Evolutionary conservation across 92 coral and sea anemone genomes (phyloP).

Genomic region (Actinostola sp.): DNA sequence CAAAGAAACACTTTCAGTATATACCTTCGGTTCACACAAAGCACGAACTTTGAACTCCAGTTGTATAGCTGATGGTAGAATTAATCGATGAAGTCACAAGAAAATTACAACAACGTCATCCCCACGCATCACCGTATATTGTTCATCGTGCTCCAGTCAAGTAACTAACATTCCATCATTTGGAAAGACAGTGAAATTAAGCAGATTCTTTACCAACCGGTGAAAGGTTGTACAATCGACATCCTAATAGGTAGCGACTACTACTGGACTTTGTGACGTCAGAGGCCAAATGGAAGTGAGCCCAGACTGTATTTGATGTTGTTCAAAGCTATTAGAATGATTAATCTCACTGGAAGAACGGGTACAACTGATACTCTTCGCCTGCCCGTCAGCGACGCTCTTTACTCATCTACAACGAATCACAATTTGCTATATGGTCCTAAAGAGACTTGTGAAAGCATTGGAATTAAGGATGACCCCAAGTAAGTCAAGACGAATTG

Average conservation of each 20-base stretch:
- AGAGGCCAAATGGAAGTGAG: conserved; percentile 19
- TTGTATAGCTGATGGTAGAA: conserved; percentile 12
- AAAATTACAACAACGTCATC: conserved; percentile 13
- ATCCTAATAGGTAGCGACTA: conserved; percentile 35
- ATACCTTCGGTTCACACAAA: conserved; percentile 18
- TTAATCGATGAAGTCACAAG: conserved; percentile 9
- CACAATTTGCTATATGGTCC: conserved; percentile 1
- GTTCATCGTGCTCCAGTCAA: conserved; percentile 34
- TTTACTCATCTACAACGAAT: conserved; percentile 3
- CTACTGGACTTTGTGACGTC: conserved; percentile 39
- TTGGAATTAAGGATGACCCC: conserved; percentile 24
- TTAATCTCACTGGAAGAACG: conserved; percentile 32
- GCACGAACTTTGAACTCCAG: conserved; percentile 15
- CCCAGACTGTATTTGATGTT: conserved; percentile 32
- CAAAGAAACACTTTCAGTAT: conserved; percentile 19
- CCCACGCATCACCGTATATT: conserved; percentile 31
- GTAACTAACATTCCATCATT: conserved; percentile 14
- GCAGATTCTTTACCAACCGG: conserved; percentile 30
- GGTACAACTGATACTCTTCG: conserved; percentile 3
- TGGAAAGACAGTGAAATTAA: conserved; percentile 9
- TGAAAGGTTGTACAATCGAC: conserved; percentile 38
- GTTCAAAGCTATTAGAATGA: conserved; percentile 42
- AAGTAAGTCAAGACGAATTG: conserved; percentile 13
- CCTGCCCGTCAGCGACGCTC: neutral
- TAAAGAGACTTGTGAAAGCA: conserved; percentile 5